Conservation (phyloP, 2,797 vertebrate genomes). For the Phylloscopus collybita region DNA sequence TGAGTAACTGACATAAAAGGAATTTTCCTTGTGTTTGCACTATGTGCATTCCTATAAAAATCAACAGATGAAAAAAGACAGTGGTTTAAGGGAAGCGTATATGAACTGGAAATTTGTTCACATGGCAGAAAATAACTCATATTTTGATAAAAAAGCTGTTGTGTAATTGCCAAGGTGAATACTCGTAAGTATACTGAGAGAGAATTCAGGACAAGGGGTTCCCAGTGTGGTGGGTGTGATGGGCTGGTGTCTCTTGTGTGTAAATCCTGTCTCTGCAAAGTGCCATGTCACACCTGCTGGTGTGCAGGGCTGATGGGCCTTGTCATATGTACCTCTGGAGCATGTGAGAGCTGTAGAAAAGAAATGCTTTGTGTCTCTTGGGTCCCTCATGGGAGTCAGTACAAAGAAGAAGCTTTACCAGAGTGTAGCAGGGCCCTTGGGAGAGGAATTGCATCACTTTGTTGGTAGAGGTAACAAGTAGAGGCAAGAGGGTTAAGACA, state of each 20-base stretch:
- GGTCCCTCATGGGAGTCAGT: not conserved
- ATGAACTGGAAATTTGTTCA: slow-evolving; percentile 12
- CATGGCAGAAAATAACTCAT: not conserved
- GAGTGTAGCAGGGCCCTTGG: not conserved
- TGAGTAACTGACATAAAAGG: slow-evolving; percentile 81
- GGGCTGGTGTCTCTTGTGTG: not conserved
- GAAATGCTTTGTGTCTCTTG: not conserved
- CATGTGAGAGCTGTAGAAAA: not conserved
- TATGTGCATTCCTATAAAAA: slow-evolving; percentile 72
- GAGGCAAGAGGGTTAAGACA: not conserved
- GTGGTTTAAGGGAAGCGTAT: slow-evolving; percentile 55
- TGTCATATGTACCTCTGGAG: not conserved
- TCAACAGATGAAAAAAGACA: slow-evolving; percentile 71
- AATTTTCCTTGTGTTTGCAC: slow-evolving; percentile 75
- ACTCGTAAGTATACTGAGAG: not conserved
- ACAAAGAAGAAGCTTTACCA: not conserved
- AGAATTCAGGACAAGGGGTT: not conserved
- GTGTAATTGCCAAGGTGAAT: not conserved
- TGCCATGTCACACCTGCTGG: not conserved
- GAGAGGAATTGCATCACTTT: not conserved
- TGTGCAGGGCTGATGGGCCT: not conserved
- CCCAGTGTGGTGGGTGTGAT: not conserved
- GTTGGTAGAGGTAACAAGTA: not conserved
- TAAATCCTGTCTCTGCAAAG: not conserved
- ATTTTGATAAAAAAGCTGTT: slow-evolving; percentile 6